Evolutionary conservation across 2,797 vertebrate species (phyloP), one percentile per base, ranked within the genome.

Genomic region (Cynopterus sphinx): DNA sequence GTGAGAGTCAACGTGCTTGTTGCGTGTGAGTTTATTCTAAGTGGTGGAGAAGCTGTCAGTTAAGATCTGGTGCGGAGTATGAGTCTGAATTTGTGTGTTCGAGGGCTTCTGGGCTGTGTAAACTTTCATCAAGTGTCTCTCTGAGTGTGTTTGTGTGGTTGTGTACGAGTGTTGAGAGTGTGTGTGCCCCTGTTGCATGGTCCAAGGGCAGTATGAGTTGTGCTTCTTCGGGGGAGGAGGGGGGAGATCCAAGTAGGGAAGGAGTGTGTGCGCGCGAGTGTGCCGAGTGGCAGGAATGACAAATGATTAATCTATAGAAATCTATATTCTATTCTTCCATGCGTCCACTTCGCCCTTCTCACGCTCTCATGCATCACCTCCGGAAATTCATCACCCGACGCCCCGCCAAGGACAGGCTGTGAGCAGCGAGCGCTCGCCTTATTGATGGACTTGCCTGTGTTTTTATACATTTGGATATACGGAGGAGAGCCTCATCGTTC

Each of bases 291-390:
- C 97, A 97, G 97, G 89, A 90, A 95, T 97, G 97, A 98, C 97
- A 96, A 96, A 97, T 97, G 97, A 97, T 97, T 98, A 97, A 98
- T 97, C 97, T 97, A 97, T 97, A 97, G 96, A 95, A 98, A 98
- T 97, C 97, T 96, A 97, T 97, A 98, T 96, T 96, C 97, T 94
- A 96, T 97, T 97, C 97, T 97, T 96, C 96, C 97, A 83, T 39
- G 96, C 86, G 43, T 97, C 97, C 96, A 96, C 95, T 96, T 84
- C 83, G 19, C 97, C 96, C 96, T 91, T 61, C 97, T 96, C 96
- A 93, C 21, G 96, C 95, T 91, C 96, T 71, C 96, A 95, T 96
- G 96, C 97, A 96, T 97, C 97, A 96, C 96, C 97, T 96, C 97
- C 1, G 68, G 92, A 97, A 96, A 98, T 98, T 97, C 91, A 97